Base-by-base conservation (phyloP, 1,140 invertebrate species). In the Mylabris phalerata region DNA sequence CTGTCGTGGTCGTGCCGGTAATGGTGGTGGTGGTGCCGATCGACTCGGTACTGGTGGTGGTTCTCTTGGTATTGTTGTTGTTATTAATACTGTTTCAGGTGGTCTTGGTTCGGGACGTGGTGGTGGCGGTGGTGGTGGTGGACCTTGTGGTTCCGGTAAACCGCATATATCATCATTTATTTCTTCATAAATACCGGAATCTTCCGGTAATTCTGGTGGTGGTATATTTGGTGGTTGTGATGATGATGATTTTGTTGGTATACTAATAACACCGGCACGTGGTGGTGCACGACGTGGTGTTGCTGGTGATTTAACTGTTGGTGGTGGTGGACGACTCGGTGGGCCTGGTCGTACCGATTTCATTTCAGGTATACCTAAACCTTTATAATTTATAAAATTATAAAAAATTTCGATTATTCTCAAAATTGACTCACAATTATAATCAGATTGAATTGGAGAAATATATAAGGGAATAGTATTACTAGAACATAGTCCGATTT, bases 401-500 rank as follows among this genome's bases (percentile, higher is more conserved):
- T 39, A 32, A 45, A 39, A 60, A 61, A 49, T 62, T 74, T 6
- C 67, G 71, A 62, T 67, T 72, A 32, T 32, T 19, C 9, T 13
- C 13, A 41, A 26, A 27, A 25, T 39, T 63, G 19, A 19, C 66
- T 67, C 63, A 72, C 72, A 73, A 55, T 74, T 73, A 51, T 73
- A 73, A 41, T 73, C 69, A 1, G 67, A 63, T 41, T 69, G 67
- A 50, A 59, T 64, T 19, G 64, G 56, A 19, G 63, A 69, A 5
- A 78, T 78, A 66, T 80, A 85, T 25, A 95, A 76, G 4, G 90
- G 84, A 46, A 88, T 78, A 3, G 90, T 92, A 64, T 92, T 93
- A 62, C 88, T 88, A 10, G 86, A 84, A 74, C 89, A 93, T 9
- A 93, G 76, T 47, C 82, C 84, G 63, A 95, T 84, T 77, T 95